Percentiles rank a stretch among this genome's conserved stretches.
These are phyloP conservation scores for Zoanthus sociatus DNA, from an alignment of 92 coral and sea anemone genomes.

Conservation along the genomic window DNA sequence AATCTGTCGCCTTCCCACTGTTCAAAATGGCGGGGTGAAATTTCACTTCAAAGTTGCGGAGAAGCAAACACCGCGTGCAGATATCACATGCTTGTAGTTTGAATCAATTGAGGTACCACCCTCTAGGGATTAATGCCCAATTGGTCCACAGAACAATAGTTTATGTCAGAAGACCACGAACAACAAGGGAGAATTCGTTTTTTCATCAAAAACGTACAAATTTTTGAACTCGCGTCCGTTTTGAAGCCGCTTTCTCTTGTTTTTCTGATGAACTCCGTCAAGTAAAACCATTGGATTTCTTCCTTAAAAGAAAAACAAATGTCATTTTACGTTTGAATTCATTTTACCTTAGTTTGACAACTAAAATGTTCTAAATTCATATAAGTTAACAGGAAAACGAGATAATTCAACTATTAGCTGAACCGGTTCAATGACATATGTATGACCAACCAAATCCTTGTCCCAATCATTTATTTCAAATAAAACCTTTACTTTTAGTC, in stretches of 20 bases:
- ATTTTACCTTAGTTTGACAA: background rate
- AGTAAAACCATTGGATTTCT: background rate
- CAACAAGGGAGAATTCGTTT: conserved; percentile 66
- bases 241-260: background rate
- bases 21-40: conserved; percentile 95
- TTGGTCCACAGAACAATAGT: conserved; percentile 82
- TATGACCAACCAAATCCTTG: too few species aligned
- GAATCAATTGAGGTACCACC: conserved; percentile 90
- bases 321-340: background rate
- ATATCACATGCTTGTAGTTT: conserved; percentile 85
- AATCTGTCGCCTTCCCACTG: conserved; percentile 76
- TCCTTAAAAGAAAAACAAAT: background rate
- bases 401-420: background rate
- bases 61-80: conserved; percentile 91
- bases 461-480: too few species aligned
- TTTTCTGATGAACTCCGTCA: background rate
- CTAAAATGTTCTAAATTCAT: background rate
- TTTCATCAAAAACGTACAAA: conserved; percentile 60
- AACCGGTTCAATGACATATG: background rate
- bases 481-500: too few species aligned
- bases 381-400: background rate
- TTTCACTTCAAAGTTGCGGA: conserved; percentile 89
- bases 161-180: conserved; percentile 76
- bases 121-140: conserved; percentile 73
- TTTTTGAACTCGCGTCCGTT: conserved; percentile 10